These are phyloP conservation scores for Nycteola revayana DNA, from an alignment of 2,888 invertebrate species.

Conservation along the genomic window DNA sequence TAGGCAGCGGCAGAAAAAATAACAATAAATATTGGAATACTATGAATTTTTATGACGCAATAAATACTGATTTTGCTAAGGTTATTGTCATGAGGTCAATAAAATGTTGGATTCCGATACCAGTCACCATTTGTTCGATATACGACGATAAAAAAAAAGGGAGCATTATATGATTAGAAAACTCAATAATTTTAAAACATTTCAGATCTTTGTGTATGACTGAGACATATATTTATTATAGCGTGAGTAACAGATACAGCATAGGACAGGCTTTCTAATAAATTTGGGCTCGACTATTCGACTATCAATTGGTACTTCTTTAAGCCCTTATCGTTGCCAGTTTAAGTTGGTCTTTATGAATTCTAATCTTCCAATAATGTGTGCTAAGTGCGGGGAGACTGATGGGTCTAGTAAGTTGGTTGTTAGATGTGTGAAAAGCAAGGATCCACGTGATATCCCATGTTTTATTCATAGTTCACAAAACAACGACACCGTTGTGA, in stretches of 20 bases:
- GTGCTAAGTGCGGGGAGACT: constrained; percentile 10
- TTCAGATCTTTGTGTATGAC: too few relatives aligned
- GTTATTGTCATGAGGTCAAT: too few relatives aligned
- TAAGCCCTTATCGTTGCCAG: constrained; percentile 38
- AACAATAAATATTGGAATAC: too few relatives aligned
- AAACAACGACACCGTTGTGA: constrained; percentile 62
- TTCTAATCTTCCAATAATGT: constrained; percentile 10
- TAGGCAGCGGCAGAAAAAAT: too few relatives aligned
- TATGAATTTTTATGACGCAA: too few relatives aligned
- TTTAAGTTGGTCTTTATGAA: constrained; percentile 26
- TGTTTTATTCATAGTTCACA: constrained; percentile 69
- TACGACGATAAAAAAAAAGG: too few relatives aligned
- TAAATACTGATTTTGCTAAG: too few relatives aligned
- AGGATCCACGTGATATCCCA: constrained; percentile 52
- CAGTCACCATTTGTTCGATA: constrained; percentile 1
- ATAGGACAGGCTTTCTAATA: constrained; percentile 35
- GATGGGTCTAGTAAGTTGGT: constrained; percentile 36
- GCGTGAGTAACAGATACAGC: too few relatives aligned
- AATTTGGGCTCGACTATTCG: constrained; percentile 46
- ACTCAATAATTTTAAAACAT: too few relatives aligned
- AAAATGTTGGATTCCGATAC: too few relatives aligned
- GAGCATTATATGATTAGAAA: too few relatives aligned
- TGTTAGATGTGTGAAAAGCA: constrained; percentile 46
- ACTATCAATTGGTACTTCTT: constrained; percentile 41
- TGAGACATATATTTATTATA: too few relatives aligned